A percentile compares a stretch with the other conserved stretches of the same genome.
phyloP scores from a whole-genome alignment of 2,888 invertebrate species.

The Cerceris rybyensis region DNA sequence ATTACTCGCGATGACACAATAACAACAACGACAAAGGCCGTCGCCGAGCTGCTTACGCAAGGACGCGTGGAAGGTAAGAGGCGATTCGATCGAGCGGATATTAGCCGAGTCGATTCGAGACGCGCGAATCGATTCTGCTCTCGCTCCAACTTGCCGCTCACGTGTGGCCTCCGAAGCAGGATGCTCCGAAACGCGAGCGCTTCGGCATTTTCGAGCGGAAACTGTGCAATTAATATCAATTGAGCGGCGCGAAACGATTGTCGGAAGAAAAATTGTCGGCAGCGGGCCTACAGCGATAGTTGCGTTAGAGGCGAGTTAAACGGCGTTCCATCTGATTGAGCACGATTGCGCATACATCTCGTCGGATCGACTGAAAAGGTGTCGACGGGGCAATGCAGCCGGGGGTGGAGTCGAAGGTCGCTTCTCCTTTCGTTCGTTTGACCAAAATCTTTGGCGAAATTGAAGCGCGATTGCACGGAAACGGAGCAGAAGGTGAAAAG shows the following conservation, averaged over 20 bases:
- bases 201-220: slow-evolving; percentile 46
- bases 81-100: slow-evolving; percentile 45
- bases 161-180: too few species aligned
- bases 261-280: slow-evolving; percentile 28
- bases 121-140: slow-evolving; percentile 27
- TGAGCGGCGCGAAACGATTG: slow-evolving; percentile 37
- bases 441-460: neutral
- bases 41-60: slow-evolving; percentile 59
- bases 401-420: slow-evolving; percentile 16
- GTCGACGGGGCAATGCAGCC: slow-evolving; percentile 23
- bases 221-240: slow-evolving; percentile 58
- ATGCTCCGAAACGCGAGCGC: too few species aligned
- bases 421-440: slow-evolving; percentile 1
- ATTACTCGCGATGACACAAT: slow-evolving; percentile 68
- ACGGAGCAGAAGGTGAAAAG: too few species aligned
- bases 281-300: slow-evolving; percentile 9
- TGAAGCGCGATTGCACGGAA: too few species aligned
- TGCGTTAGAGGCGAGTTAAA: slow-evolving; percentile 40
- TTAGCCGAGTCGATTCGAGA: slow-evolving; percentile 18
- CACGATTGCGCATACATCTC: slow-evolving; percentile 39
- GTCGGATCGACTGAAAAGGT: slow-evolving; percentile 30
- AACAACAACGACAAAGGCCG: slow-evolving; percentile 68
- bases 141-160: neutral
- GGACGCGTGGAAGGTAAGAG: slow-evolving; percentile 66
- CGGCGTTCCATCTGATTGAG: slow-evolving; percentile 48